These are phyloP conservation scores for Cebus imitator DNA, from an alignment of 2,113 vertebrate genomes.

Conservation along the genomic window DNA sequence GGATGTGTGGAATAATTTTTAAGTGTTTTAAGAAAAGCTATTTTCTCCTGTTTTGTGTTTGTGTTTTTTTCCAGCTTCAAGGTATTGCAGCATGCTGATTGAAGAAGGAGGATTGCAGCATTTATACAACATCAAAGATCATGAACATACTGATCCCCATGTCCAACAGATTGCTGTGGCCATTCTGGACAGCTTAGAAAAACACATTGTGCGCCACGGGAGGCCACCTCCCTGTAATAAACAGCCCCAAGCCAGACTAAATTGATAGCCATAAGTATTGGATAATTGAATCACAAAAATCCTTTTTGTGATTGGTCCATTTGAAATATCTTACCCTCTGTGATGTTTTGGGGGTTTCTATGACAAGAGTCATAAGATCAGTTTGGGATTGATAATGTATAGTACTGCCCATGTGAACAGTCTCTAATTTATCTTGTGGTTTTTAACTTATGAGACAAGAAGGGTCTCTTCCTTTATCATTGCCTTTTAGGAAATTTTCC, in stretches of 20 bases:
- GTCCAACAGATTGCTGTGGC: slow-evolving; percentile 91
- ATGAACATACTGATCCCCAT: slow-evolving; percentile 92
- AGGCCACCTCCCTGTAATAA: slow-evolving; percentile 84
- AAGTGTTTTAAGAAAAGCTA: background rate
- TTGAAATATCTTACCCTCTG: slow-evolving; percentile 77
- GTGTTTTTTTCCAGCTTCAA: slow-evolving; percentile 86
- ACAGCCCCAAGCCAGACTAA: slow-evolving; percentile 82
- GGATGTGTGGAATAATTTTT: background rate
- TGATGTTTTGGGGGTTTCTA: slow-evolving; percentile 68
- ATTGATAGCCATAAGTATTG: slow-evolving; percentile 81
- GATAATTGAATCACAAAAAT: slow-evolving; percentile 75
- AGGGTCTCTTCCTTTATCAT: slow-evolving; percentile 73
- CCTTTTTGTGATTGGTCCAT: slow-evolving; percentile 78
- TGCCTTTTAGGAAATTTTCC: slow-evolving; percentile 80
- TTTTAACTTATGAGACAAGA: slow-evolving; percentile 77
- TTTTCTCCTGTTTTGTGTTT: slow-evolving; percentile 18
- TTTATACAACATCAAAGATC: slow-evolving; percentile 91
- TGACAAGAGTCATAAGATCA: slow-evolving; percentile 50
- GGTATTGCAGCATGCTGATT: slow-evolving; percentile 98
- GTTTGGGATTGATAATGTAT: slow-evolving; percentile 74
- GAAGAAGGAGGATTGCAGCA: slow-evolving; percentile 96
- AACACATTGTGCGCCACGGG: slow-evolving; percentile 92
- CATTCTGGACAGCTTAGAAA: slow-evolving; percentile 96
- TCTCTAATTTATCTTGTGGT: slow-evolving; percentile 77
- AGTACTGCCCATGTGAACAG: slow-evolving; percentile 76